Base-by-base conservation (phyloP, 2,888 invertebrate species). In the Polietes domitor region DNA sequence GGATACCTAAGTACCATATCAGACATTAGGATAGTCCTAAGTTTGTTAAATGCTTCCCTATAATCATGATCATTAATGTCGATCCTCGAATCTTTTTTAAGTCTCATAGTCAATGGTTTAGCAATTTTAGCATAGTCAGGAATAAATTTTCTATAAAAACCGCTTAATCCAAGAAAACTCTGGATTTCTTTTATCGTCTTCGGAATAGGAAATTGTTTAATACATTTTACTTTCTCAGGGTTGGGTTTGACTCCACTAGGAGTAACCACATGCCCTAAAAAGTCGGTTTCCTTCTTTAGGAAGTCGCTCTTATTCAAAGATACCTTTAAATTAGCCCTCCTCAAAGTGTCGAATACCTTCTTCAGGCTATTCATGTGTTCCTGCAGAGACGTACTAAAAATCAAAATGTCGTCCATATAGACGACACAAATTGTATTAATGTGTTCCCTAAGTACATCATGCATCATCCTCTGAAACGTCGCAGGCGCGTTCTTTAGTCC, bases 221-320 rank as follows among this genome's bases (percentile, higher is more conserved):
- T 50, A 9, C 87, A 86, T 41, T 86, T 65, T 5, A 89, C 88
- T 85, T 91, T 91, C 0, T 87, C 83, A 0, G 89, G 89, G 70
- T 91, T 89, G 3, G 90, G 90, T 78, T 86, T 89, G n/a, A 90
- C 86, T 6, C 89, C 89, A 0, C 89, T 87, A 1, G 87, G 78
- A 4, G 90, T 88, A 0, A 76, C 63, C 2, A 77, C 12, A 37
- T 82, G 77, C 3, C 82, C 70, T 2, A 82, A 12, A 32, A 77
- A 80, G 55, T 79, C 73, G 3, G 70, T 80, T 58, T 80, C 75
- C 21, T 65, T 70, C 55, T 77, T 82, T 21, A 85, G 50, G 50
- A 83, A 80, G 10, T 79, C 76, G 2, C 55, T 75, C 68, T 83
- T 78, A 37, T 79, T 70, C n/a, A 79, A 19, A 41, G 85, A 77